Percentiles rank a stretch among this genome's conserved stretches.
These are phyloP conservation scores for Rana temporaria DNA, from an alignment of 2,113 vertebrate genomes.

Conservation along the genomic window DNA sequence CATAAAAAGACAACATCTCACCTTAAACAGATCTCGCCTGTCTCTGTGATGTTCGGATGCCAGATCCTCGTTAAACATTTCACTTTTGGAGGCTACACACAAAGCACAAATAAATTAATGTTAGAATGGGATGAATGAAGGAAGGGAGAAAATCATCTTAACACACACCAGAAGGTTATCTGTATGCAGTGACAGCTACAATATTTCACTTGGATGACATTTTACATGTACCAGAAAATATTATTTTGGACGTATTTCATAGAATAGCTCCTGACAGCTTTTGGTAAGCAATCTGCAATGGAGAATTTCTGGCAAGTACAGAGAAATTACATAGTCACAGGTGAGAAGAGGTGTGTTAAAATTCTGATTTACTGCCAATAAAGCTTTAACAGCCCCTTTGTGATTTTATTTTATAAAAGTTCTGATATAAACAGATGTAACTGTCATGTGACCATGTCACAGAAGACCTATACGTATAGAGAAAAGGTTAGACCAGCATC, in stretches of 20 bases:
- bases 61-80: constrained; percentile 97
- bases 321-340: background rate
- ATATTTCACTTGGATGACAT: background rate
- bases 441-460: background rate
- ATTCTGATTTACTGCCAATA: constrained; percentile 7
- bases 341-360: background rate
- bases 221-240: background rate
- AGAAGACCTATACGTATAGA: background rate
- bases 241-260: background rate
- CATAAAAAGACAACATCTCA: constrained; percentile 55
- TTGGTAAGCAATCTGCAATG: background rate
- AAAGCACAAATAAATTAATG: constrained; percentile 55
- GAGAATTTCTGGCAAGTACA: background rate
- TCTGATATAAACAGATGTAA: background rate
- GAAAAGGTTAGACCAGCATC: too few relatives aligned
- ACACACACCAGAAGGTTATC: background rate
- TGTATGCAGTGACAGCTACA: background rate
- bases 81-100: constrained; percentile 92
- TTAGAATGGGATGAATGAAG: background rate
- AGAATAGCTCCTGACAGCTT: background rate
- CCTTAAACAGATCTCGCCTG: constrained; percentile 97
- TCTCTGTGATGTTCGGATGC: constrained; percentile 98
- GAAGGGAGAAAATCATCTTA: background rate
- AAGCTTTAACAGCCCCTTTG: background rate
- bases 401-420: constrained; percentile 1